A percentile compares a stretch with the other conserved stretches of the same genome.
These are phyloP conservation scores for Odontophorus gujanensis DNA, from an alignment of 2,113 vertebrate genomes.

Conservation along the genomic window DNA sequence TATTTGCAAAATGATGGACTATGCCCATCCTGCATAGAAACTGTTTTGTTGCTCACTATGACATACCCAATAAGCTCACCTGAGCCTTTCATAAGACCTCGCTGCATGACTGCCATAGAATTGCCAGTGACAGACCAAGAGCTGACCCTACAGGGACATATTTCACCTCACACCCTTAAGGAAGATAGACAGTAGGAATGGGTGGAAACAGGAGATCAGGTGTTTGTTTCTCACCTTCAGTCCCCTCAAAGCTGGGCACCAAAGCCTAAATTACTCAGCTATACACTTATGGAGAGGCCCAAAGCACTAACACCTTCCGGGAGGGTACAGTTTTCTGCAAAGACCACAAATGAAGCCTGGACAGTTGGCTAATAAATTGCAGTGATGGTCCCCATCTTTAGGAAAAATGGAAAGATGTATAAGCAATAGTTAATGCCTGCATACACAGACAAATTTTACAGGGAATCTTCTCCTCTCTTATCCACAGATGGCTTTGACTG, in stretches of 20 bases:
- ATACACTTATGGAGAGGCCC: neutral
- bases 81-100: neutral
- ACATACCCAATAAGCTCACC: neutral
- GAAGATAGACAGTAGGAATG: neutral
- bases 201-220: neutral
- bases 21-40: neutral
- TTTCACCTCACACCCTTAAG: neutral
- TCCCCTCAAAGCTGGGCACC: neutral
- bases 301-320: neutral
- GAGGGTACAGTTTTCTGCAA: neutral
- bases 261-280: neutral
- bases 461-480: neutral
- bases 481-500: neutral
- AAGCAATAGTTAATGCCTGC: neutral
- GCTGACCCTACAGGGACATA: neutral
- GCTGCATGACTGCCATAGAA: neutral
- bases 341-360: neutral
- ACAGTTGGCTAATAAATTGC: neutral
- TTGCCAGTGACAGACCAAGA: neutral
- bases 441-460: neutral
- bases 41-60: neutral
- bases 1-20: neutral
- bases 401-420: neutral
- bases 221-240: neutral
- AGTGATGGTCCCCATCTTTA: neutral